A percentile compares a stretch with the other conserved stretches of the same genome.
These are phyloP conservation scores for Pavo muticus DNA, from an alignment of 2,113 vertebrate species.

Conservation along the genomic window DNA sequence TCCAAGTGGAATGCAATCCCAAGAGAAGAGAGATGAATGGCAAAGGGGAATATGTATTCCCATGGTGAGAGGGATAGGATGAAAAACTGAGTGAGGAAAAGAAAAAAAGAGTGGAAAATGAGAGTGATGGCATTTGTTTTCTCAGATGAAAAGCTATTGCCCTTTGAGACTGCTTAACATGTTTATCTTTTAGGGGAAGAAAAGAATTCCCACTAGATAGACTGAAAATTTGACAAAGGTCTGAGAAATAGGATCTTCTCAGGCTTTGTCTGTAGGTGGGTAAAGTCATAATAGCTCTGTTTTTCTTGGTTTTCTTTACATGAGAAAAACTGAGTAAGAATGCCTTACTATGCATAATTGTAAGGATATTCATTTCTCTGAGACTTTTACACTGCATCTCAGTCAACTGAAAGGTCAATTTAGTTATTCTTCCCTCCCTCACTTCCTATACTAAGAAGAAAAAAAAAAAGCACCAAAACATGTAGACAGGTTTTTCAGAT, in stretches of 20 bases:
- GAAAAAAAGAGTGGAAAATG: background rate
- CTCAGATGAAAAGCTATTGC: slow-evolving; percentile 32
- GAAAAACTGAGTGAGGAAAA: background rate
- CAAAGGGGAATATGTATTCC: background rate
- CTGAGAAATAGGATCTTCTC: slow-evolving; percentile 80
- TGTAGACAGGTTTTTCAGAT: slow-evolving; percentile 56
- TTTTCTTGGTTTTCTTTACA: slow-evolving; percentile 81
- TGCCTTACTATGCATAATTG: slow-evolving; percentile 72
- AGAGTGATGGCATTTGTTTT: slow-evolving; percentile 67
- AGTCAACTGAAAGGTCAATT: slow-evolving; percentile 54
- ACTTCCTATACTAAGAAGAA: slow-evolving; percentile 22
- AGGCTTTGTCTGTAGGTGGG: slow-evolving; percentile 77
- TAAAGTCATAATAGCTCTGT: slow-evolving; percentile 73
- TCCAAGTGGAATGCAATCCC: background rate
- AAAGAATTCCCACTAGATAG: slow-evolving; percentile 67
- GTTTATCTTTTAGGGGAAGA: slow-evolving; percentile 71
- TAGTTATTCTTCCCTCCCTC: slow-evolving; percentile 63
- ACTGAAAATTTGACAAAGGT: slow-evolving; percentile 68
- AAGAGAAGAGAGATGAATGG: background rate
- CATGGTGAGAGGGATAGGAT: background rate
- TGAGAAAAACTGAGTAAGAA: slow-evolving; percentile 74
- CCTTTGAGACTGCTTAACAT: slow-evolving; percentile 60
- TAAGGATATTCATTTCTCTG: slow-evolving; percentile 62
- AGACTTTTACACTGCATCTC: slow-evolving; percentile 55
- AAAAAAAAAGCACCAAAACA: background rate